phyloP scores from a whole-genome alignment of 2,888 invertebrate genomes.

The Eurois occulta region DNA sequence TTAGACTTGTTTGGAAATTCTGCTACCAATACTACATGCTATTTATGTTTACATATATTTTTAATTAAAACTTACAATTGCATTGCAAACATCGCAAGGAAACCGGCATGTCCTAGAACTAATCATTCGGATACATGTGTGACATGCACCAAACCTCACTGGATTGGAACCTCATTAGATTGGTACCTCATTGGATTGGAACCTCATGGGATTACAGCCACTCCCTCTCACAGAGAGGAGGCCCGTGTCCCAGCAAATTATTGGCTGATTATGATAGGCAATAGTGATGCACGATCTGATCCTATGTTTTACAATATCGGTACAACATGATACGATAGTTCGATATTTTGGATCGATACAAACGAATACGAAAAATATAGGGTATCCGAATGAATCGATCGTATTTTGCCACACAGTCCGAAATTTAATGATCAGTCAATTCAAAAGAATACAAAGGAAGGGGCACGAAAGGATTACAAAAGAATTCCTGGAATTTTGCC shows the following conservation, averaged over 20 bases:
- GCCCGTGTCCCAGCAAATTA: not conserved
- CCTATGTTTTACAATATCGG: not conserved
- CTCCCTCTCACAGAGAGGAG: not conserved
- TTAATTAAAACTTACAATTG: not conserved
- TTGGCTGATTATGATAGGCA: not conserved
- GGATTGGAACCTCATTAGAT: not conserved
- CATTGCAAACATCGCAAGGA: not conserved
- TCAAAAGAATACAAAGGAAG: not conserved
- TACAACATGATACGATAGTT: not conserved
- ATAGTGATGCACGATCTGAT: not conserved
- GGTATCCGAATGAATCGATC: not conserved
- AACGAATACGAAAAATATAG: not conserved
- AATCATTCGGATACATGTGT: not conserved
- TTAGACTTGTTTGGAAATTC: not conserved
- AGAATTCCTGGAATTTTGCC: not conserved
- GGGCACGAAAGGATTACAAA: not conserved
- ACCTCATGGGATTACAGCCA: not conserved
- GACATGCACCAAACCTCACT: not conserved
- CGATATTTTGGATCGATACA: not conserved
- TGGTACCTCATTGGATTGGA: not conserved
- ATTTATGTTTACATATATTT: not conserved
- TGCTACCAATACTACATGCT: too few species aligned
- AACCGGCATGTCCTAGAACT: not conserved
- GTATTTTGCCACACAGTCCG: not conserved
- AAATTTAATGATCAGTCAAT: not conserved